These are phyloP conservation scores for Gobio gobio DNA, from an alignment of 2,113 vertebrate species.

Conservation along the genomic window DNA sequence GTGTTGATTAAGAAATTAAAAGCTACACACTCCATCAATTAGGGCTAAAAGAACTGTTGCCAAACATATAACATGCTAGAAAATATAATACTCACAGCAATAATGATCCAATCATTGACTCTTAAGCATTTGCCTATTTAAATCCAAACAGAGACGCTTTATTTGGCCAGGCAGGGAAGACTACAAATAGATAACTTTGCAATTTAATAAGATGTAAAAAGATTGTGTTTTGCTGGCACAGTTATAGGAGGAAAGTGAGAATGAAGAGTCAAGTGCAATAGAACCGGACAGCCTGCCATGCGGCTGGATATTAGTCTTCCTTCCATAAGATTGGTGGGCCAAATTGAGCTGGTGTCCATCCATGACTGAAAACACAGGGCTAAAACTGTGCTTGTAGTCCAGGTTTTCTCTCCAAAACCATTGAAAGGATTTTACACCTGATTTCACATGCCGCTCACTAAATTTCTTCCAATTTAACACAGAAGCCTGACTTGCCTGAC, in stretches of 20 bases:
- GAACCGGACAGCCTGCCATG: slow-evolving; percentile 50
- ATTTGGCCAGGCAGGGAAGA: no score
- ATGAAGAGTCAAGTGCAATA: neutral
- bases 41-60: no score
- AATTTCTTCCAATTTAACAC: slow-evolving; percentile 72
- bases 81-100: no score
- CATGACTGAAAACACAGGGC: slow-evolving; percentile 64
- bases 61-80: no score
- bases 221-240: neutral
- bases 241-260: neutral
- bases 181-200: neutral
- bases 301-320: slow-evolving; percentile 64
- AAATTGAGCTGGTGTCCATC: slow-evolving; percentile 65
- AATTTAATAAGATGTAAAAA: neutral
- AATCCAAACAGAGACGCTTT: no score
- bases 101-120: no score
- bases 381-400: slow-evolving; percentile 56
- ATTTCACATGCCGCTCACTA: slow-evolving; percentile 72
- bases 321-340: slow-evolving; percentile 60
- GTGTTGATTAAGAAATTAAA: no score
- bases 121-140: no score
- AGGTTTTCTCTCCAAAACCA: slow-evolving; percentile 70
- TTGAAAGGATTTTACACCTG: slow-evolving; percentile 74
- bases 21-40: no score
- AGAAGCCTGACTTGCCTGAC: slow-evolving; percentile 64